Percentiles rank a stretch among this genome's conserved stretches.
Evolutionary conservation across 1,140 invertebrate species (phyloP).

Genomic region (Oreohelix idahoensis): DNA sequence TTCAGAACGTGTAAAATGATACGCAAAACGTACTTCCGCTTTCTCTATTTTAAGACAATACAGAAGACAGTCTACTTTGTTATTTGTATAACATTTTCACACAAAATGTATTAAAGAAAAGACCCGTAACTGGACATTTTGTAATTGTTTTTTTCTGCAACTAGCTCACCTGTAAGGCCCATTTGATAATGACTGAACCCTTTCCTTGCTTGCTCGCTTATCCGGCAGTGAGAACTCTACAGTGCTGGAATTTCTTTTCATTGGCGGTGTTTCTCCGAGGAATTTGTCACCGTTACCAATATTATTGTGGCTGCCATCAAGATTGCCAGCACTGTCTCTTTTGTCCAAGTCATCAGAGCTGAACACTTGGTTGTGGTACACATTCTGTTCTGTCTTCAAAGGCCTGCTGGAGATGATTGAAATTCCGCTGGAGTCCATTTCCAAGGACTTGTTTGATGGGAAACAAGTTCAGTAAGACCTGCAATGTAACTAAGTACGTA

Average conservation of each 20-base stretch:
- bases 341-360: not conserved
- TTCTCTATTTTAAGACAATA: too few relatives aligned
- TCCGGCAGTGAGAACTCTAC: conserved; percentile 23
- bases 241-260: not conserved
- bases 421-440: conserved; percentile 19
- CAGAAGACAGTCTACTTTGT: too few relatives aligned
- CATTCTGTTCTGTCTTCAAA: not conserved
- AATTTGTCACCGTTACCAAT: not conserved
- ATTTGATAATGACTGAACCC: not conserved
- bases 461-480: too few relatives aligned
- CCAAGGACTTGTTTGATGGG: not conserved
- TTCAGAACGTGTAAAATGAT: too few relatives aligned
- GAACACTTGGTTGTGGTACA: conserved; percentile 6
- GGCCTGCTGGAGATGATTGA: not conserved
- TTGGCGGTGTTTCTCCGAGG: not conserved
- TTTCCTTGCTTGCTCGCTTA: not conserved
- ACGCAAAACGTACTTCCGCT: too few relatives aligned
- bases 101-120: too few relatives aligned
- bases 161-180: conserved; percentile 38
- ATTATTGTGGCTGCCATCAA: not conserved
- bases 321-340: not conserved
- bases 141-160: not conserved
- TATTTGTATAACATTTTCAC: too few relatives aligned
- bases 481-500: too few relatives aligned
- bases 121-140: too few relatives aligned